Conservation (phyloP, 2,797 vertebrate genomes). For the Oreonectes daqikongensis region DNA sequence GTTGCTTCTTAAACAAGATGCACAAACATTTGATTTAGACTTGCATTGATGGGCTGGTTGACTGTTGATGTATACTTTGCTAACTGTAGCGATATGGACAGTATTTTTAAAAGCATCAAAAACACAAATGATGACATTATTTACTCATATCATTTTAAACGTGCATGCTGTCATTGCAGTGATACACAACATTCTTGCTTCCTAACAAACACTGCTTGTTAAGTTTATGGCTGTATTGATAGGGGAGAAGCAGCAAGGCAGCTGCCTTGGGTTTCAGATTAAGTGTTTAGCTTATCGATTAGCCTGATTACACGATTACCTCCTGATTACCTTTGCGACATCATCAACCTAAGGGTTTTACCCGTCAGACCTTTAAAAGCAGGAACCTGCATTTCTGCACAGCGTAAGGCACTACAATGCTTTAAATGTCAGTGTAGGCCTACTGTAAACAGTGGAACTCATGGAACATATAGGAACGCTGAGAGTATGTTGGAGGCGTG, state of each 20-base stretch:
- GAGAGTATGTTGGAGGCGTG: slow-evolving; percentile 37
- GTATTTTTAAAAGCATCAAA: no score
- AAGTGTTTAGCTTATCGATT: background rate
- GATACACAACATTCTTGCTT: background rate
- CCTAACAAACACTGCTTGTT: background rate
- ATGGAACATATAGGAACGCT: slow-evolving; percentile 14
- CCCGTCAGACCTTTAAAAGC: slow-evolving; percentile 8
- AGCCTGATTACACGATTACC: background rate
- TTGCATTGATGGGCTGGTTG: no score
- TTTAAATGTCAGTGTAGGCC: background rate
- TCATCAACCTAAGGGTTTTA: background rate
- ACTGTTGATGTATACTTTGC: no score
- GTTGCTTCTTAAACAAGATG: no score
- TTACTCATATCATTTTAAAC: no score
- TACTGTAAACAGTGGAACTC: background rate
- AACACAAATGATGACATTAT: no score
- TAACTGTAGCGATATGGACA: no score
- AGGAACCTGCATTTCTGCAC: background rate
- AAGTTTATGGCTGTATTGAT: background rate
- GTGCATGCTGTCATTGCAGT: background rate
- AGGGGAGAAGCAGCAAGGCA: no score
- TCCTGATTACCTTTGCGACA: background rate
- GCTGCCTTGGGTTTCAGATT: background rate
- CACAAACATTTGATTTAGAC: no score
- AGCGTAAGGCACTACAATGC: background rate